phyloP scores from a whole-genome alignment of 2,113 vertebrate species.

The Rhinogobius similis region DNA sequence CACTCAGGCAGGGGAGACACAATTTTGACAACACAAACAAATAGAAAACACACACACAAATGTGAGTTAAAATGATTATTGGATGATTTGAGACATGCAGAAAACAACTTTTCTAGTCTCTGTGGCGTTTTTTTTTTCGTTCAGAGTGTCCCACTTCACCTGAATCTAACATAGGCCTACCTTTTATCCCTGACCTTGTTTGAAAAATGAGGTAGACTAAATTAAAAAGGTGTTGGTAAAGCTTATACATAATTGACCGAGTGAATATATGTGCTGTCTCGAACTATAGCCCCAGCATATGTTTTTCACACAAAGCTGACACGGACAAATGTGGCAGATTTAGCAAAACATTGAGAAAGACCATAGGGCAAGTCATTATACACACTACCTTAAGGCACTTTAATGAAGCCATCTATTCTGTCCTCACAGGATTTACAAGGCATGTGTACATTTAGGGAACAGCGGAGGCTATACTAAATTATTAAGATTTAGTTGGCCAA shows the following conservation, averaged over 20 bases:
- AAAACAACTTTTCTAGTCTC: too few species aligned
- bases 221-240: not conserved
- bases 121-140: too few species aligned
- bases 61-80: too few species aligned
- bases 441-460: not conserved
- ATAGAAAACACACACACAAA: too few species aligned
- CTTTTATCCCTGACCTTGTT: too few species aligned
- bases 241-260: conserved; percentile 41
- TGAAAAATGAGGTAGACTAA: too few species aligned
- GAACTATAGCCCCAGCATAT: not conserved
- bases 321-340: conserved; percentile 31
- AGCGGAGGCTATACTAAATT: not conserved
- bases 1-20: too few species aligned
- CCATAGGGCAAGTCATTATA: conserved; percentile 33
- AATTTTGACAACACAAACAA: too few species aligned
- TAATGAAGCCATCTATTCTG: conserved; percentile 35
- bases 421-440: not conserved
- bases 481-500: not conserved
- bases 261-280: conserved; percentile 26
- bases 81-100: too few species aligned
- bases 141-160: too few species aligned
- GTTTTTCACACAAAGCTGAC: conserved; percentile 35
- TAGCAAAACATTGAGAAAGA: conserved; percentile 48
- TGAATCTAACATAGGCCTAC: too few species aligned
- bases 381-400: conserved; percentile 11